Evolutionary conservation across 2,113 vertebrate genomes (phyloP), one percentile per base, ranked within the genome.

Genomic region (Anser cygnoides): DNA sequence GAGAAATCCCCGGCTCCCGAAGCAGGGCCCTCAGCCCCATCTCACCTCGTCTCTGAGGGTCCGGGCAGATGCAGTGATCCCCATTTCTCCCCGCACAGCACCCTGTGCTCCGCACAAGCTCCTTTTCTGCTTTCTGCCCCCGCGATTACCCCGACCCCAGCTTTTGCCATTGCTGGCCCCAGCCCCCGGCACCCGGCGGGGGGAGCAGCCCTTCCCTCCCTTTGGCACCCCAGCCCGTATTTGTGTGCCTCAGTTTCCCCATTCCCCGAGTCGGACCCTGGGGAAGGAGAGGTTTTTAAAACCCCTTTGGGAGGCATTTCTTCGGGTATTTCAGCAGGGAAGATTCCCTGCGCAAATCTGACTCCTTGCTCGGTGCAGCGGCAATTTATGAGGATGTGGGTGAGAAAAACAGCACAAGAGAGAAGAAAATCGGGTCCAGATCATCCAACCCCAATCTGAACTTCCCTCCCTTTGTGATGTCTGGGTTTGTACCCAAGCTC

Each of bases 241-340:
- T 43, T 14, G 31, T 25, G 50, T 89, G 79, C 68, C 72, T 86
- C 74, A 44, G 61, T 85, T 96, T 82, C 35, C 71, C 23, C 7
- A 8, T 58, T 58, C 35, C 57, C 66, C 4, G 3, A 72, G 57
- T 7, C 37, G 18, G 39, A 73, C 54, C 35, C 15, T 26, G 50
- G 10, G 49, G 39, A 84, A 19, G 3, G 7, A 55, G 50, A 52
- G 7, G 28, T 72, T 78, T 70, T 33, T 44, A 13, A 92, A 93
- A 26, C 44, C 16, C 16, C 17, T 43, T 63, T 0, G 0, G 46
- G 62, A 55, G 41, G 41, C 7, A 44, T 52, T 52, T 52, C 50
- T 25, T 85, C n/a, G 1, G 2, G 28, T 10, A 13, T 67, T 72
- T 50, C 61, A 59, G 37, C 1, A 2, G 19, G 33, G 14, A 26